Evolutionary conservation across 2,888 invertebrate genomes (phyloP), one percentile per base, ranked within the genome.

Genomic region (Miltochrista miniata): DNA sequence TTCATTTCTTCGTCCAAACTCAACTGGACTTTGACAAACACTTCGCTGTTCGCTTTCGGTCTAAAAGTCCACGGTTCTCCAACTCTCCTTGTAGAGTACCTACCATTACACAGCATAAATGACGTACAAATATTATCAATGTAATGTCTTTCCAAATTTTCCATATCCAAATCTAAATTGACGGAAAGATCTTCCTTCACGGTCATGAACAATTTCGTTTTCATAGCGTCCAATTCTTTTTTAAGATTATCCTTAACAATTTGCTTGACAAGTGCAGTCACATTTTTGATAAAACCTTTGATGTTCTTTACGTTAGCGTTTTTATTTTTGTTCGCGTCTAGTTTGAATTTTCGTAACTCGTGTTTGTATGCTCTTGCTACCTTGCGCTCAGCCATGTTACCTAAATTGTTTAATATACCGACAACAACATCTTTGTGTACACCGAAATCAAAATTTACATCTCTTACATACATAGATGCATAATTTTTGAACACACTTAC

Each of bases 381-480:
- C 63, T 64, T 68, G 0, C 36, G 36, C 56, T 76, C 72, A 0
- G 71, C 54, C 11, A 12, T 40, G 1, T 59, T 43, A 9, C 68
- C 65, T 9, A 75, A 45, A 24, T 67, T 64, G 0, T 68, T 62
- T 24, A 88, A 45, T n/a, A 64, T 12, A 9, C 34, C 12, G 1
- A 73, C 50, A 0, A 85, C 69, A 0, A 45, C 45, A 10, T 70
- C 55, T 40, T 74, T 75, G 18, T 79, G 74, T 0, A 56, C 34
- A n/a, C 56, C 70, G 0, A 49, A 56, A 10, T 78, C 78, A 0
- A 61, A 55, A 10, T 68, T 70, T 0, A 79, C 74, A 14, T 89
- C 87, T 51, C 72, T 72, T 0, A 45, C 40, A 42, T 83, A 90
- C 85, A 89, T 88, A 10, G 79, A 78, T 34, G 70, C 78, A 42